A percentile compares a stretch with the other conserved stretches of the same genome.
These are phyloP conservation scores for Amphilophus citrinellus DNA, from an alignment of 2,113 vertebrate genomes.

Conservation along the genomic window DNA sequence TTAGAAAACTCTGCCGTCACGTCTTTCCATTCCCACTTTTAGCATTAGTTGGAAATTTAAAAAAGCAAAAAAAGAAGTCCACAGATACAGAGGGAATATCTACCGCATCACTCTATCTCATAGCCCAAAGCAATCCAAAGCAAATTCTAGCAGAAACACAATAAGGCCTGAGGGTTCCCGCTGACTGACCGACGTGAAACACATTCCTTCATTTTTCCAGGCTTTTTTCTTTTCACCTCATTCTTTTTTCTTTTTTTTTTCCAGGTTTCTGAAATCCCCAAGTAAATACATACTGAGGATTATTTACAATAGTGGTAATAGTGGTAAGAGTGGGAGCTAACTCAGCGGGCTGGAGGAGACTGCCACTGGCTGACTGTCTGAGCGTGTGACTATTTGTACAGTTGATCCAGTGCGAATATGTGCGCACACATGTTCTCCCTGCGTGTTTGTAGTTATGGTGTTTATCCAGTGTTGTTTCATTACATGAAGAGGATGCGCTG, in stretches of 20 bases:
- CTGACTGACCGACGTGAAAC: conserved; percentile 59
- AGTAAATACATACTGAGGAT: conserved; percentile 72
- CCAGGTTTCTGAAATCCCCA: conserved; percentile 59
- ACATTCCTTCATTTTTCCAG: conserved; percentile 70
- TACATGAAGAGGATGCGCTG: conserved; percentile 7
- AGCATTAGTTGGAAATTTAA: conserved; percentile 11
- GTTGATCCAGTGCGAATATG: conserved; percentile 36
- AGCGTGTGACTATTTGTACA: conserved; percentile 43
- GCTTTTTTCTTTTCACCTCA: conserved; percentile 45
- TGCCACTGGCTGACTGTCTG: conserved; percentile 44
- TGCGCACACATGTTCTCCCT: conserved; percentile 11
- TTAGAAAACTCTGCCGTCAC: background rate
- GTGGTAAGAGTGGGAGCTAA: conserved; percentile 67
- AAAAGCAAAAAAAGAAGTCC: background rate
- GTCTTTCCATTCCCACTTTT: background rate
- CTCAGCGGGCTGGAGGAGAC: conserved; percentile 53
- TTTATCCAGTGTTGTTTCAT: conserved; percentile 35
- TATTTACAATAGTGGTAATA: conserved; percentile 76
- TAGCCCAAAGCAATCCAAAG: conserved; percentile 40
- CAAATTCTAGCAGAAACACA: conserved; percentile 53
- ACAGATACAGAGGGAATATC: conserved; percentile 13
- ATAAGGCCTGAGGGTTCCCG: conserved; percentile 57
- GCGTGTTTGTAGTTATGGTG: conserved; percentile 16
- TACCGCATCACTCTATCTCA: conserved; percentile 16
- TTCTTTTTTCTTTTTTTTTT: conserved; percentile 41